Evolutionary conservation across 2,797 vertebrate genomes (phyloP).

Genomic region (Cynodonichthys magdalenae): DNA sequence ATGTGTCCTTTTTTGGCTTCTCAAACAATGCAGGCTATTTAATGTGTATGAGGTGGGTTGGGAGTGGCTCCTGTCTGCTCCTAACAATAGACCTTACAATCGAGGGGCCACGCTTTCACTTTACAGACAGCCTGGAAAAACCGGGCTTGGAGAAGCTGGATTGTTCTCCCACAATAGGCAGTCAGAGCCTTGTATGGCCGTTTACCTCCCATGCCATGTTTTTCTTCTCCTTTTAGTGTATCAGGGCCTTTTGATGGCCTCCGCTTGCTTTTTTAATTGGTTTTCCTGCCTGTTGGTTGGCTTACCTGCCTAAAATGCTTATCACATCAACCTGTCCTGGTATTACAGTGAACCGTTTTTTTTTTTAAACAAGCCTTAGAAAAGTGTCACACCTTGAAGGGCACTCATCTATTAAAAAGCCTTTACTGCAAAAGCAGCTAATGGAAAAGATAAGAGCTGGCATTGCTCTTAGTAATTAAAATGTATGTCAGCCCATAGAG

Average conservation of each 20-base stretch:
- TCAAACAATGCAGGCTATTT: slow-evolving; percentile 60
- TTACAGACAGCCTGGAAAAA: slow-evolving; percentile 39
- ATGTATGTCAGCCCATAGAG: slow-evolving; percentile 39
- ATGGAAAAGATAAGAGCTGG: slow-evolving; percentile 48
- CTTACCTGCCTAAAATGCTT: slow-evolving; percentile 53
- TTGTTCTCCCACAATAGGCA: slow-evolving; percentile 60
- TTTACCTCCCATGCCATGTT: slow-evolving; percentile 60
- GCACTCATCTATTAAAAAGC: slow-evolving; percentile 29
- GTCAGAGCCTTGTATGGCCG: slow-evolving; percentile 35
- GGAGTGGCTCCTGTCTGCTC: slow-evolving; percentile 54
- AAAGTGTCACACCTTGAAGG: slow-evolving; percentile 35
- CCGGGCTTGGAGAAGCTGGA: slow-evolving; percentile 34
- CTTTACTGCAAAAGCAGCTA: slow-evolving; percentile 23
- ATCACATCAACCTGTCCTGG: slow-evolving; percentile 28
- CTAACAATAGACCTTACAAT: slow-evolving; percentile 71
- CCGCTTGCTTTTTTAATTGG: slow-evolving; percentile 48
- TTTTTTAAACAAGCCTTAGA: slow-evolving; percentile 8
- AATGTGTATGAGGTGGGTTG: slow-evolving; percentile 59
- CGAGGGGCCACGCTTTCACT: slow-evolving; percentile 59
- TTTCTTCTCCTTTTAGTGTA: slow-evolving; percentile 42
- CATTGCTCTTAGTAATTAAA: slow-evolving; percentile 51
- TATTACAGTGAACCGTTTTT: slow-evolving; percentile 24
- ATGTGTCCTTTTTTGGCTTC: slow-evolving; percentile 36
- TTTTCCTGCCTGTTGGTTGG: slow-evolving; percentile 34
- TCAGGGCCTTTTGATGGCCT: slow-evolving; percentile 26